Base-by-base conservation (phyloP, 2,797 vertebrate genomes). In the Numenius phaeopus region DNA sequence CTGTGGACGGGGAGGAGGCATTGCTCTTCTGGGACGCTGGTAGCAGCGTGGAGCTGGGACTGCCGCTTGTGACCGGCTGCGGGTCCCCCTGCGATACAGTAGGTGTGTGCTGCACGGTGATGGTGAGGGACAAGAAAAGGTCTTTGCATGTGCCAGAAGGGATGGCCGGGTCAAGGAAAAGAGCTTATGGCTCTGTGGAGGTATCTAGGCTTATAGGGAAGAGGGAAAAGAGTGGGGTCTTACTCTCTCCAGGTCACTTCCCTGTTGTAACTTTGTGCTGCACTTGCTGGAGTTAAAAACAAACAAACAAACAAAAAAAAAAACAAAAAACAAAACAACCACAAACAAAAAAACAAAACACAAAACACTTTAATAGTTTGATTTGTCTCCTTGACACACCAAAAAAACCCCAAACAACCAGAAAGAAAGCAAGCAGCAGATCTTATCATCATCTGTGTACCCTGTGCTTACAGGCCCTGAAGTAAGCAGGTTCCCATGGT, bases 21-120 rank as follows among this genome's bases (percentile, higher is more conserved):
- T 13, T 32, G 14, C 0, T 59, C 1, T 10, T 52, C 11, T 9
- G 0, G 12, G 7, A 11, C 24, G 4, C 9, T 54, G 20, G 6
- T 22, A 14, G 34, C 13, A n/a, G 39, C 0, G 0, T 12, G 7
- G 24, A 61, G 17, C 6, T 32, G 57, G 19, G 14, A 21, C 7
- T 22, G 75, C 46, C n/a, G 64, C 15, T 16, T 20, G 54, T 39
- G 6, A 15, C 42, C 10, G 3, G 11, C 54, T 58, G 26, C 3
- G 9, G 14, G 2, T 55, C 10, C 12, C 23, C 0, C 49, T 32
- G 59, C 13, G 7, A 37, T 1, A 15, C 10, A 6, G 27, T 7
- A 6, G 2, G 4, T 32, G 27, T 44, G 40, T 4, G 1, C 30
- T 19, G 37, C 7, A 1, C 5, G 27, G 52, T 6, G 21, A 19